phyloP scores from a whole-genome alignment of 2,888 invertebrate genomes.

The Dioctria rufipes region DNA sequence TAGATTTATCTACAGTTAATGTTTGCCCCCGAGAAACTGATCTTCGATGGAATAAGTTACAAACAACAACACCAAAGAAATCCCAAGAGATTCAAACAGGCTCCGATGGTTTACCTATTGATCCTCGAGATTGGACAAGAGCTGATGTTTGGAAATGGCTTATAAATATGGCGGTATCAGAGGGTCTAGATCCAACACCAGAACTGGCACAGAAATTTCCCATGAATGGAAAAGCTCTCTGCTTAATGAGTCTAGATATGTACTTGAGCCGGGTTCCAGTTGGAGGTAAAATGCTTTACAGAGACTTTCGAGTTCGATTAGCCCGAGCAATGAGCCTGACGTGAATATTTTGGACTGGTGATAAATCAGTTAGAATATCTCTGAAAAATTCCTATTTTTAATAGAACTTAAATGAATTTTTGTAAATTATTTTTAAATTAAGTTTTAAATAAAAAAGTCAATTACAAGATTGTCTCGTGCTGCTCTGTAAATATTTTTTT shows the following conservation, averaged over 20 bases:
- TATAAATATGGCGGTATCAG: constrained; percentile 74
- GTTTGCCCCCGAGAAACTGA: constrained; percentile 65
- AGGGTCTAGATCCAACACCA: constrained; percentile 70
- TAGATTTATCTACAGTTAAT: constrained; percentile 69
- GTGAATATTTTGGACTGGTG: neutral
- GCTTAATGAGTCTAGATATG: constrained; percentile 84
- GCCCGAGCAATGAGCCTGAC: constrained; percentile 78
- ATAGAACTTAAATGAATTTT: neutral
- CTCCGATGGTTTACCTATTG: constrained; percentile 72
- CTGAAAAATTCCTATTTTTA: constrained; percentile 42
- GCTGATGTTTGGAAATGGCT: constrained; percentile 81
- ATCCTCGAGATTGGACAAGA: constrained; percentile 82
- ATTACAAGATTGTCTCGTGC: neutral
- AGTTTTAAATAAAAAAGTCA: neutral
- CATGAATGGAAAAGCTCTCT: constrained; percentile 87
- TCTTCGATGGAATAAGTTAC: constrained; percentile 61
- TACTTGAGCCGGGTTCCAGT: constrained; percentile 80
- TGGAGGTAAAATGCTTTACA: constrained; percentile 79
- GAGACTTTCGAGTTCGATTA: constrained; percentile 80
- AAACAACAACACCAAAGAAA: constrained; percentile 59
- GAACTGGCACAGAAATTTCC: constrained; percentile 75
- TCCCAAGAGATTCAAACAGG: constrained; percentile 62
- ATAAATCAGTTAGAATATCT: constrained; percentile 18
- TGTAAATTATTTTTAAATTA: constrained; percentile 36
- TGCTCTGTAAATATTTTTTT: constrained; percentile 12